Conservation (phyloP, 2,888 invertebrate genomes). For the Pollenia angustigena region DNA sequence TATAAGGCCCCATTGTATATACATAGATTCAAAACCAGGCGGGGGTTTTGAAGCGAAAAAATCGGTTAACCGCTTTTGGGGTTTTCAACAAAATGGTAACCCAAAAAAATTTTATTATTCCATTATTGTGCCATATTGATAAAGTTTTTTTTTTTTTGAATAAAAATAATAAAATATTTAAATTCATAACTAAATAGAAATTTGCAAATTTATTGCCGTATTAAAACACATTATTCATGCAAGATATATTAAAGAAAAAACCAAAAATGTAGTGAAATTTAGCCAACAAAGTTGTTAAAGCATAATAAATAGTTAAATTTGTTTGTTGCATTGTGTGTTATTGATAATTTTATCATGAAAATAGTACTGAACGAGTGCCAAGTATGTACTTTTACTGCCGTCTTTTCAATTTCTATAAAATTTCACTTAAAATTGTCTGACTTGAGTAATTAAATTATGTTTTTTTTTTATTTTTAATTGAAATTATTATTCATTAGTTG, state of each 20-base stretch:
- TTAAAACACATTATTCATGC: constrained; percentile 10
- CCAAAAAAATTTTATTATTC: constrained; percentile 52
- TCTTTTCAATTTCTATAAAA: constrained; percentile 62
- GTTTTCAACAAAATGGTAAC: neutral
- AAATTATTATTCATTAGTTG: constrained; percentile 58
- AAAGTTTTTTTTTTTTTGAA: neutral
- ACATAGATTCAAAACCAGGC: too few relatives aligned
- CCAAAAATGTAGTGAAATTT: constrained; percentile 60
- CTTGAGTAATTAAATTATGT: constrained; percentile 66
- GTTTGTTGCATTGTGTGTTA: neutral
- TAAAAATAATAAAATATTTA: constrained; percentile 13
- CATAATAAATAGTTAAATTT: constrained; percentile 53
- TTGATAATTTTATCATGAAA: constrained; percentile 41
- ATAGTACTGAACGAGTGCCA: constrained; percentile 48
- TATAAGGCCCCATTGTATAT: too few relatives aligned
- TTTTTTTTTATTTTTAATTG: constrained; percentile 52
- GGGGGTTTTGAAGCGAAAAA: too few relatives aligned
- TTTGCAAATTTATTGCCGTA: neutral
- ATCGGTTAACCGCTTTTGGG: too few relatives aligned
- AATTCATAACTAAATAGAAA: constrained; percentile 9
- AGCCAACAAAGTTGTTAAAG: constrained; percentile 37
- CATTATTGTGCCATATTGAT: constrained; percentile 21
- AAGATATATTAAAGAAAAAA: constrained; percentile 1
- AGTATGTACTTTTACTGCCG: constrained; percentile 56
- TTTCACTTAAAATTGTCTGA: constrained; percentile 65